Base-by-base conservation (phyloP, 2,797 vertebrate genomes). In the Hirundo rustica region DNA sequence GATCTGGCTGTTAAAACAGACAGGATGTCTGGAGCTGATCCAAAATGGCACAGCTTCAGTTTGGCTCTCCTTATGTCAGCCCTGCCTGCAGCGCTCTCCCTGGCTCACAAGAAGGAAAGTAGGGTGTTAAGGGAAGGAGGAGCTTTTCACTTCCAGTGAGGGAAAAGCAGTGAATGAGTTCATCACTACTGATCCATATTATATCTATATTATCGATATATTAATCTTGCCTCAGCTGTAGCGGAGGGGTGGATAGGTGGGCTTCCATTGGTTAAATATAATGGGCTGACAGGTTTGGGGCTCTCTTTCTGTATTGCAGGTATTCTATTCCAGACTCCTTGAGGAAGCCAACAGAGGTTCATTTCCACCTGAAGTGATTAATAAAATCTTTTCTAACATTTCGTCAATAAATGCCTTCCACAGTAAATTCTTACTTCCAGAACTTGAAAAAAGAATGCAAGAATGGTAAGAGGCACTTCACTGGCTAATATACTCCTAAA, bases 321-420 rank as follows among this genome's bases (percentile, higher is more conserved):
- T 98, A 11, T 99, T 99, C 97, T 99, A 98, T 91, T 96, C 98
- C 77, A 99, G 98, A 93, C 98, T 99, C 25, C 98, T 98, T 92
- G 99, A 99, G 95, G 99, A 99, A 98, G 99, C 99, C 19, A 98
- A 97, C 67, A 98, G 98, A 97, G 99, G 99, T 57, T 99, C 98
- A 1, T 99, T 99, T 97, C 99, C 99, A 30, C 97, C 98, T 88
- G 99, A 99, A 38, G 98, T 99, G 34, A 98, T 99, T 96, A 99
- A 99, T 97, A 99, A 99, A 98, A 99, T 99, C 51, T 99, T 99
- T 97, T 99, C 99, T 97, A 99, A 99, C 96, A 99, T 99, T 97
- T 98, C 98, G 29, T 99, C 99, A 64, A 99, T 99, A 97, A 96
- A 99, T 93, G 96, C 98, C 85, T 99, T 99, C 96, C 99, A 99